Conservation (phyloP, 2,888 invertebrate species). For the Punctoribates punctum region DNA sequence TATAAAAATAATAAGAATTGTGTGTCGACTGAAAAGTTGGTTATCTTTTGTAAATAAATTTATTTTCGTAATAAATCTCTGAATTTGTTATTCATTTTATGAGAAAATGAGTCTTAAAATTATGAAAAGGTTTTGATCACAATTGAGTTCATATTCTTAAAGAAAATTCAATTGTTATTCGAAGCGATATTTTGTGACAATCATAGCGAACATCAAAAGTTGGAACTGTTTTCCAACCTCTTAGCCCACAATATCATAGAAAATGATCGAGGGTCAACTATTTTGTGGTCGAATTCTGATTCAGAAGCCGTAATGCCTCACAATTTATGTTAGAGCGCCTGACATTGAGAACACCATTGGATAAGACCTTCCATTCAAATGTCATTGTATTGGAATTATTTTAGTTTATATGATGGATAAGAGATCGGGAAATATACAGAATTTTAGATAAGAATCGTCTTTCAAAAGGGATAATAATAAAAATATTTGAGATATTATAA, state of each 20-base stretch:
- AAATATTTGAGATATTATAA: neutral
- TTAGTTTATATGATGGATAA: conserved; percentile 8
- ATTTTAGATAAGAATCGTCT: conserved; percentile 29
- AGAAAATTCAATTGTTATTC: too few species aligned
- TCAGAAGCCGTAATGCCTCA: neutral
- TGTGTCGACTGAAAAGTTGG: too few species aligned
- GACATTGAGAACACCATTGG: neutral
- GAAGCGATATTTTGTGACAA: neutral
- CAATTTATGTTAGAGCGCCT: neutral
- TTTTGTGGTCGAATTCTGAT: conserved; percentile 1
- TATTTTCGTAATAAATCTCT: too few species aligned
- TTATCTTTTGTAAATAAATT: too few species aligned
- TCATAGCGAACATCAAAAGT: neutral
- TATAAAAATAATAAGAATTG: too few species aligned
- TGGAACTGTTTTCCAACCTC: neutral
- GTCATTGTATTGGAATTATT: conserved; percentile 1
- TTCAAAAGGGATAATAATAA: conserved; percentile 7
- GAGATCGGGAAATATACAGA: conserved; percentile 16
- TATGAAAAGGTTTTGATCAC: too few species aligned
- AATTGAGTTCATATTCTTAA: too few species aligned
- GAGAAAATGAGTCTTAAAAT: too few species aligned
- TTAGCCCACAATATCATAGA: conserved; percentile 15
- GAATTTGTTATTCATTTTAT: too few species aligned
- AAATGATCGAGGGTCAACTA: neutral
- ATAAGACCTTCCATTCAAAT: conserved; percentile 6